Evolutionary conservation across 2,113 vertebrate species (phyloP), one percentile per base, ranked within the genome.

Genomic region (Oenanthe oenanthe): DNA sequence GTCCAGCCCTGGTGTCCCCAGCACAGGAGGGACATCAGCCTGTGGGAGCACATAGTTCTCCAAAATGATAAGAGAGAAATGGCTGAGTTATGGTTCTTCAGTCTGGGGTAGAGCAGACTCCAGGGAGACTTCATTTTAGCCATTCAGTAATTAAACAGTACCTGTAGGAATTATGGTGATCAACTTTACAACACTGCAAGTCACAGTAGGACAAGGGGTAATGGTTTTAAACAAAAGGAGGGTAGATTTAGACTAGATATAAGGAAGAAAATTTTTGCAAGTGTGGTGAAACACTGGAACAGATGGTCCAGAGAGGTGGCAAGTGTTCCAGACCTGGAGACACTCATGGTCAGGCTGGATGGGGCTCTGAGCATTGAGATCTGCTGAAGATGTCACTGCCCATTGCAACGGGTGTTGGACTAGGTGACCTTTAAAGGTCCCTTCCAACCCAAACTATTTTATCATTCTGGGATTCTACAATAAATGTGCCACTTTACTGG

Each of bases 41-140:
- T 53, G 5, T 17, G 58, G 38, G 15, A 45, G 5, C 0, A 0
- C 25, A 20, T 71, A 31, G 16, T 6, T 45, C 21, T 29, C 9
- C 17, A 77, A 29, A 19, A 22, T 25, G 18, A 16, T 43, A 31
- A n/a, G 16, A 77, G 11, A 15, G 12, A 36, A 76, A 6, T n/a
- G 34, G 10, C 13, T 42, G 45, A 54, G 22, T 7, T 65, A 16
- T 8, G 11, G 5, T 16, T 79, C 8, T 51, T 80, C n/a, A 63
- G 2, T 36, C 36, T 51, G 61, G 17, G 50, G 28, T 15, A 53
- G 10, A 62, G 74, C 34, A 34, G 9, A 24, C 10, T 57, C 3
- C 11, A 31, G 19, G 17, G 14, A 16, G 2, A 43, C 7, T 3
- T 60, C 26, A n/a, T 31, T 60, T 68, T 15, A 71, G 14, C 5